Conservation (phyloP, 2,113 vertebrate genomes). For the Tragelaphus buxtoni region DNA sequence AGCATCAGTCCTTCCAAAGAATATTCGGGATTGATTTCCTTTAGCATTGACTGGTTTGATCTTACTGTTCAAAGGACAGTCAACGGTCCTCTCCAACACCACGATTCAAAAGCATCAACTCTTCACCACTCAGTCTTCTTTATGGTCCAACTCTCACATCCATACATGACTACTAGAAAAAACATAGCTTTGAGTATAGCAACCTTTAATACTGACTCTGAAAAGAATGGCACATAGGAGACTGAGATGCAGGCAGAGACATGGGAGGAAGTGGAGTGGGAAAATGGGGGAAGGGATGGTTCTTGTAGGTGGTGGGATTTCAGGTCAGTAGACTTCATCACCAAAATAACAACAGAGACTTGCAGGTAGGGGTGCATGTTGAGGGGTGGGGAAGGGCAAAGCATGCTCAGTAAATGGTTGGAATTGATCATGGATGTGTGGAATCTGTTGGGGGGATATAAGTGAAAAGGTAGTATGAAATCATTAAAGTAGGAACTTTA, state of each 20-base stretch:
- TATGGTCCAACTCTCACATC: not conserved
- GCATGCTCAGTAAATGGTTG: not conserved
- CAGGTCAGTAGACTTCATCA: not conserved
- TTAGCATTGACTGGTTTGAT: not conserved
- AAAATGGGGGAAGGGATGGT: not conserved
- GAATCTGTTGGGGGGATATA: not conserved
- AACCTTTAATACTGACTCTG: not conserved
- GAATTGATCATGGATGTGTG: not conserved
- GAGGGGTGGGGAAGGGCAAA: not conserved
- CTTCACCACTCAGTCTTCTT: not conserved
- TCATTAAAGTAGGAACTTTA: not conserved
- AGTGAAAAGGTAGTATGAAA: not conserved
- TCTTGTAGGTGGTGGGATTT: not conserved
- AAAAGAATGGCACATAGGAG: not conserved
- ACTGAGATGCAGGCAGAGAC: not conserved
- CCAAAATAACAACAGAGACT: not conserved
- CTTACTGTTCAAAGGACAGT: not conserved
- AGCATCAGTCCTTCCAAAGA: not conserved
- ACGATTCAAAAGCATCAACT: not conserved
- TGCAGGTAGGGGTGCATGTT: not conserved
- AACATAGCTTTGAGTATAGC: not conserved
- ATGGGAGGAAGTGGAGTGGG: too few relatives aligned
- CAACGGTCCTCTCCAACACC: not conserved
- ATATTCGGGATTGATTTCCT: not conserved
- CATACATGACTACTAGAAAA: not conserved